These are phyloP conservation scores for Arctopsyche grandis DNA, from an alignment of 1,140 invertebrate species.

Conservation along the genomic window DNA sequence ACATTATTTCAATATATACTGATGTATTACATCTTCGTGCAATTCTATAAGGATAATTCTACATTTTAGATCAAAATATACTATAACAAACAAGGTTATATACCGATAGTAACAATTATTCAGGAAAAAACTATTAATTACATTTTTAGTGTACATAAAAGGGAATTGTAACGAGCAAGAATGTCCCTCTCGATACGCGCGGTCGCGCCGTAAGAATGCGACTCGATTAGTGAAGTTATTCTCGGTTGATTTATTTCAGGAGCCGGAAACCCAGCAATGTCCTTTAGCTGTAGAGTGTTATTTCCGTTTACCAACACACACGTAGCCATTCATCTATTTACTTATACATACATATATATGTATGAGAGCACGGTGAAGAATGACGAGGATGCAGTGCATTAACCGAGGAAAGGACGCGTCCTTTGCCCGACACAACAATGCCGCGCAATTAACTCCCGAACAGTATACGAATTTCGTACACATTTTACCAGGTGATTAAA, in stretches of 20 bases:
- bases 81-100: too few species aligned
- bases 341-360: not conserved
- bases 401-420: not conserved
- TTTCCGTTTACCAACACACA: too few species aligned
- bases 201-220: conserved; percentile 1
- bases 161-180: too few species aligned
- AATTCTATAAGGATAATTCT: too few species aligned
- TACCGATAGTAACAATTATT: too few species aligned
- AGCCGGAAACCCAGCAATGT: conserved; percentile 18
- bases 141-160: too few species aligned
- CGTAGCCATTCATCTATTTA: not conserved
- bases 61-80: too few species aligned
- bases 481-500: too few species aligned
- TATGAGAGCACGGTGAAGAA: not conserved
- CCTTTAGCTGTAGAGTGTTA: not conserved
- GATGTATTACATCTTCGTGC: too few species aligned
- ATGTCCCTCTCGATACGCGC: not conserved
- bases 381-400: not conserved
- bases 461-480: not conserved
- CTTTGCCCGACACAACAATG: not conserved
- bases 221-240: conserved; percentile 27
- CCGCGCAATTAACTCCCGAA: not conserved
- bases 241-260: conserved; percentile 27
- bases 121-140: too few species aligned
- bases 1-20: too few species aligned